Base-by-base conservation (phyloP, 2,888 invertebrate genomes). In the Capitulum mitella region DNA sequence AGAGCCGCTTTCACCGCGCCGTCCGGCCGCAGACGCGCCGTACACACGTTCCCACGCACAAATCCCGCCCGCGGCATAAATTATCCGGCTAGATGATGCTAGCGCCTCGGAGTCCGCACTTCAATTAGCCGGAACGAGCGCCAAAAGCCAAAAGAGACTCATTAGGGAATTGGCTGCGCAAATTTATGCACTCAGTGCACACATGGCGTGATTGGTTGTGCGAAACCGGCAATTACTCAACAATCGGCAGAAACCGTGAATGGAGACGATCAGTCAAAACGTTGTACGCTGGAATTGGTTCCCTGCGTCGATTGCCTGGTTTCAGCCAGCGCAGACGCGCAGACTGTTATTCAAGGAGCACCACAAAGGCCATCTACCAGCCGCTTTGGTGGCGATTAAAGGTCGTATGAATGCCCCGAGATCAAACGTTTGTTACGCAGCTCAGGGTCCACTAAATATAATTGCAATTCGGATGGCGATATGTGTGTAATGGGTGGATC, bases 31-130 rank as follows among this genome's bases (percentile, higher is more conserved):
- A n/a, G n/a, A n/a, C n/a, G n/a, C n/a, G n/a, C n/a, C n/a, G n/a
- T 8, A 29, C 58, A 22, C 58, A 58, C 58, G 58, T 58, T 58
- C 58, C 58, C 58, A 58, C 58, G 58, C 58, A 58, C 58, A 58
- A 29, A 58, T 58, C 58, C 10, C 29, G 29, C 58, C 58, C 5
- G 29, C 22, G 58, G 3, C 10, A 22, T 29, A 8, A 6, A 16
- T 29, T 58, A 8, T 29, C 29, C 22, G 6, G 54, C 54, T 26
- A 26, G 16, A 6, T 54, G 22, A 54, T 22, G 19, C 26, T 26
- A 22, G 54, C 54, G 54, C 26, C 54, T 29, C 29, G 6, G 58
- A n/a, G n/a, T n/a, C 29, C 22, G 58, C 58, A 58, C 58, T 29
- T 58, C 58, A 58, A 29, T 58, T 58, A 58, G 58, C 8, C 29